Evolutionary conservation across 1,140 invertebrate species (phyloP).

Genomic region (Drosophila micromelanica): DNA sequence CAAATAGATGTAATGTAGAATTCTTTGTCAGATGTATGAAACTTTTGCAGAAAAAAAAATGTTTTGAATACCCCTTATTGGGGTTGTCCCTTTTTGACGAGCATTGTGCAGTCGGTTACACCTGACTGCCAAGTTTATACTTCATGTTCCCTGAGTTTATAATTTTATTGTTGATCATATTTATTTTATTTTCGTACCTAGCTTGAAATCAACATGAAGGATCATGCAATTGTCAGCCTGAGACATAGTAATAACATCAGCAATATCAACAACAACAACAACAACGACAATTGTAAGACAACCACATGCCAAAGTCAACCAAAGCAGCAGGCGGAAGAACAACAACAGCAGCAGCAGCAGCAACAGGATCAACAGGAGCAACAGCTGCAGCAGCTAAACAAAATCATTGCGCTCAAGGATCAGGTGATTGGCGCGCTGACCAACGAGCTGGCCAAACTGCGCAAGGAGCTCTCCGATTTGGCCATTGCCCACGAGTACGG

Average conservation of each 20-base stretch:
- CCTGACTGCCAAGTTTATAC: no score
- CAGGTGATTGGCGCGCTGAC: slow-evolving; percentile 79
- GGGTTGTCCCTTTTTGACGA: no score
- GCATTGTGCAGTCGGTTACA: no score
- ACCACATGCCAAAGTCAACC: slow-evolving; percentile 49
- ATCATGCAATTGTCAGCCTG: slow-evolving; percentile 80
- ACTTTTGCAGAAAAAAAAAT: no score
- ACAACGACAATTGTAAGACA: slow-evolving; percentile 40
- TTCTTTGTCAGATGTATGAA: no score
- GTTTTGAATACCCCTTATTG: no score
- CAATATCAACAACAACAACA: slow-evolving; percentile 38
- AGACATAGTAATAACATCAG: slow-evolving; percentile 66
- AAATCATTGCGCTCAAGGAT: slow-evolving; percentile 78
- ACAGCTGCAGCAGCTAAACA: slow-evolving; percentile 69
- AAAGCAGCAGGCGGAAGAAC: slow-evolving; percentile 35
- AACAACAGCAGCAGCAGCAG: neutral
- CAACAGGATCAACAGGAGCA: slow-evolving; percentile 21
- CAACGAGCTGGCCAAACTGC: slow-evolving; percentile 78
- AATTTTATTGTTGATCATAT: no score
- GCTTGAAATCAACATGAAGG: slow-evolving; percentile 80
- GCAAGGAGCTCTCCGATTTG: slow-evolving; percentile 81
- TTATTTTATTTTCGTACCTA: neutral
- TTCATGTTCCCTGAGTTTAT: no score
- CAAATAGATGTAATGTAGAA: no score
- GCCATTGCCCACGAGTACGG: slow-evolving; percentile 82